Percentiles rank a stretch among this genome's conserved stretches.
Conservation (phyloP, 2,113 vertebrate species). For the Anguilla japonica region DNA sequence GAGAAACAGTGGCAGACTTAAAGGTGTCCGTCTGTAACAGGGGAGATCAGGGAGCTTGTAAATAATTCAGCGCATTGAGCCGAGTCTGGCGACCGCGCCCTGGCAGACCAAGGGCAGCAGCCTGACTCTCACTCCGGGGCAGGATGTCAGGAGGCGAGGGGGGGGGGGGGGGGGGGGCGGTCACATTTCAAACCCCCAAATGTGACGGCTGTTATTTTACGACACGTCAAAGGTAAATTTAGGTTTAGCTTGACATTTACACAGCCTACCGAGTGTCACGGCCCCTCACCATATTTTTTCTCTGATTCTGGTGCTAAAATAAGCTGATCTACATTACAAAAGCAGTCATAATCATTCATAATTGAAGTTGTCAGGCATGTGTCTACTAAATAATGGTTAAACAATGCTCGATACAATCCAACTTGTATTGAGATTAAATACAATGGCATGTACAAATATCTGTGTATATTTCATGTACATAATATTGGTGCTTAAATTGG, state of each 20-base stretch:
- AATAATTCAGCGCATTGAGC: slow-evolving; percentile 46
- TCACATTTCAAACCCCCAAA: neutral
- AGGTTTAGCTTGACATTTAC: neutral
- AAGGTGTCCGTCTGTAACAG: slow-evolving; percentile 28
- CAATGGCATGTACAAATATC: no score
- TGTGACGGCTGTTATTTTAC: neutral
- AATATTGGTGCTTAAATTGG: neutral
- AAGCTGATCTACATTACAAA: neutral
- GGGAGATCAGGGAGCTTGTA: slow-evolving; percentile 37
- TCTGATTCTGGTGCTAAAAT: neutral
- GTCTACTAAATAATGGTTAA: neutral
- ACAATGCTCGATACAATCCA: neutral
- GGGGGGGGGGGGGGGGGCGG: neutral
- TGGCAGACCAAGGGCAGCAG: slow-evolving; percentile 16
- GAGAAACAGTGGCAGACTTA: slow-evolving; percentile 7
- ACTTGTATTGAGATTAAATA: neutral
- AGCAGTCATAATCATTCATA: neutral
- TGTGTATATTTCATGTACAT: neutral
- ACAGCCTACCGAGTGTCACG: neutral
- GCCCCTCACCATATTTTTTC: neutral
- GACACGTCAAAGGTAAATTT: neutral
- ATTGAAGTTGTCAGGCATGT: neutral
- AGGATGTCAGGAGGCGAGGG: neutral
- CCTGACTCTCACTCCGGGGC: neutral
- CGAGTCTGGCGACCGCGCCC: slow-evolving; percentile 16